phyloP scores from a whole-genome alignment of 2,797 vertebrate genomes.

The Malacoctenus gilli region DNA sequence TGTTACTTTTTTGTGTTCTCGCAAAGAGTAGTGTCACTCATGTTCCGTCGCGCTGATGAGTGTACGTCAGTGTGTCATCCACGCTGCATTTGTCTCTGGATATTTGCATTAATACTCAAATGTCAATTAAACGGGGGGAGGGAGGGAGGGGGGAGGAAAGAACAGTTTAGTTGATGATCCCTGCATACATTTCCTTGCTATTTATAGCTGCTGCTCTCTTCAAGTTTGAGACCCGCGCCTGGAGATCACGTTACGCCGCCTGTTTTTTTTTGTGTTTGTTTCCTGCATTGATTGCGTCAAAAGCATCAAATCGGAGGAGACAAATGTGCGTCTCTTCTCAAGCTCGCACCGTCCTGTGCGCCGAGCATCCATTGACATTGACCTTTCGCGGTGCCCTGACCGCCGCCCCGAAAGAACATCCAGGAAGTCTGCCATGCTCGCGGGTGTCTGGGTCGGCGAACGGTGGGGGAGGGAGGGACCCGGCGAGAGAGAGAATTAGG shows the following conservation, averaged over 20 bases:
- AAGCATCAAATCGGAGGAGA: too few species aligned
- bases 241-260: not conserved
- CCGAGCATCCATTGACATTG: constrained; percentile 39
- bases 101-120: constrained; percentile 66
- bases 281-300: constrained; percentile 2
- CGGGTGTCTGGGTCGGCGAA: constrained; percentile 65
- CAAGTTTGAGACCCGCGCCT: constrained; percentile 4
- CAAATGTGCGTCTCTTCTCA: too few species aligned
- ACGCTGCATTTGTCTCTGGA: constrained; percentile 64
- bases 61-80: constrained; percentile 69
- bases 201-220: constrained; percentile 37
- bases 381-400: constrained; percentile 69
- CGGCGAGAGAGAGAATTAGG: constrained; percentile 66
- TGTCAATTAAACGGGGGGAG: constrained; percentile 63
- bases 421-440: constrained; percentile 63
- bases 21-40: constrained; percentile 37
- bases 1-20: constrained; percentile 25
- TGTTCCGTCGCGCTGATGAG: constrained; percentile 41
- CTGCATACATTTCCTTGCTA: constrained; percentile 21
- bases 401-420: constrained; percentile 50
- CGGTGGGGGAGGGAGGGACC: constrained; percentile 56
- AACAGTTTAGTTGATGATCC: constrained; percentile 39
- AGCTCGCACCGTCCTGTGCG: too few species aligned
- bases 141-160: constrained; percentile 31
- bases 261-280: not conserved